Evolutionary conservation across 2,113 vertebrate species (phyloP).

Genomic region (Cettia cetti): DNA sequence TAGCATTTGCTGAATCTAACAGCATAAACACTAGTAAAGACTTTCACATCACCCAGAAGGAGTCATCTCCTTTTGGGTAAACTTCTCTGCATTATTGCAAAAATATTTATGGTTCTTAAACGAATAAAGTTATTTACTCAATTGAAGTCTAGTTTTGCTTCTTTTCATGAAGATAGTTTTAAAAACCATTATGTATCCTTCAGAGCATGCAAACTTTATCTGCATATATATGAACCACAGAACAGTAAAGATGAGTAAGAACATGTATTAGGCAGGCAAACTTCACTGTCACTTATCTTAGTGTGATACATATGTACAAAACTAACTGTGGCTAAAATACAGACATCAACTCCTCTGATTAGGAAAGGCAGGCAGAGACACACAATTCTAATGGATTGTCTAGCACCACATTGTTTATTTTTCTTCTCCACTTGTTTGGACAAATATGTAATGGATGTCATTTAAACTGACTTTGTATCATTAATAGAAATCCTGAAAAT

Average conservation of each 20-base stretch:
- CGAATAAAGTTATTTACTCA: neutral
- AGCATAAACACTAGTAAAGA: neutral
- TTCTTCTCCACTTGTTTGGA: constrained; percentile 23
- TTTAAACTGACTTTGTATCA: constrained; percentile 25
- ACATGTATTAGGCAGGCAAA: neutral
- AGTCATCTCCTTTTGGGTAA: neutral
- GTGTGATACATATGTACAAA: neutral
- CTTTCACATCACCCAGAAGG: neutral
- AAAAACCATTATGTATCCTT: neutral
- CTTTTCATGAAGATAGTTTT: neutral
- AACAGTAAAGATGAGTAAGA: neutral
- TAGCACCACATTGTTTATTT: constrained; percentile 21
- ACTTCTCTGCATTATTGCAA: neutral
- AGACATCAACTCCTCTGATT: neutral
- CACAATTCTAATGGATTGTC: neutral
- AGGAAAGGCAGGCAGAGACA: neutral
- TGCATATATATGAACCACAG: neutral
- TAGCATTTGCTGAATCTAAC: neutral
- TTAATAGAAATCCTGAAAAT: constrained; percentile 37
- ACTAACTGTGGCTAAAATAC: neutral
- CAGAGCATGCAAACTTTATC: neutral
- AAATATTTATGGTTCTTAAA: neutral
- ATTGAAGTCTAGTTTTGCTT: neutral
- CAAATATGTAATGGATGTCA: constrained; percentile 1
- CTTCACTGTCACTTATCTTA: neutral